Evolutionary conservation across 2,797 vertebrate species (phyloP).

Genomic region (Lacerta agilis): DNA sequence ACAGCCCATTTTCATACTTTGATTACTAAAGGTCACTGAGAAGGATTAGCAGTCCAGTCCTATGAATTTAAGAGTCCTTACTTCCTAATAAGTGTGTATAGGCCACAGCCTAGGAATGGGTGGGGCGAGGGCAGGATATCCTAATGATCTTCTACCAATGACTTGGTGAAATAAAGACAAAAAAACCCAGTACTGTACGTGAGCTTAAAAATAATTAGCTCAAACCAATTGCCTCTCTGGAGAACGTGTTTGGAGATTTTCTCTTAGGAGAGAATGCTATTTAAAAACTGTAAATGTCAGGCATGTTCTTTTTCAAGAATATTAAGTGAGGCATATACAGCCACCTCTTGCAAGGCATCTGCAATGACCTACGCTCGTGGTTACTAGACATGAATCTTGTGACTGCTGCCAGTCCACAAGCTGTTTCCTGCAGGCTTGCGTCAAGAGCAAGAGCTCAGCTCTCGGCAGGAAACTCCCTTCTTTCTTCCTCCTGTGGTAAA

Average conservation of each 20-base stretch:
- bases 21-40: neutral
- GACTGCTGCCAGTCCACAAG: slow-evolving; percentile 5
- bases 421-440: slow-evolving; percentile 5
- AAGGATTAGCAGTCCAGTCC: neutral
- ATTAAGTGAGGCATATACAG: neutral
- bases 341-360: neutral
- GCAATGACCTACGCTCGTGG: neutral
- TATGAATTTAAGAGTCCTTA: neutral
- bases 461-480: neutral
- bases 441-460: slow-evolving; percentile 1
- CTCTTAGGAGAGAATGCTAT: neutral
- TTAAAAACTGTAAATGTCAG: neutral
- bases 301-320: neutral
- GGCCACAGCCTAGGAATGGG: neutral
- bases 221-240: neutral
- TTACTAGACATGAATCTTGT: neutral
- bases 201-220: neutral
- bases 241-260: neutral
- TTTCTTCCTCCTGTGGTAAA: neutral
- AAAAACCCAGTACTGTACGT: neutral
- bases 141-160: neutral
- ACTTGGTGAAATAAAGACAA: neutral
- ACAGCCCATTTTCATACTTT: neutral
- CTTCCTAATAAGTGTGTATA: neutral
- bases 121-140: neutral